Percentiles rank a stretch among this genome's conserved stretches.
Evolutionary conservation across 1,140 invertebrate genomes (phyloP).

Genomic region (Macrobrachium rosenbergii): DNA sequence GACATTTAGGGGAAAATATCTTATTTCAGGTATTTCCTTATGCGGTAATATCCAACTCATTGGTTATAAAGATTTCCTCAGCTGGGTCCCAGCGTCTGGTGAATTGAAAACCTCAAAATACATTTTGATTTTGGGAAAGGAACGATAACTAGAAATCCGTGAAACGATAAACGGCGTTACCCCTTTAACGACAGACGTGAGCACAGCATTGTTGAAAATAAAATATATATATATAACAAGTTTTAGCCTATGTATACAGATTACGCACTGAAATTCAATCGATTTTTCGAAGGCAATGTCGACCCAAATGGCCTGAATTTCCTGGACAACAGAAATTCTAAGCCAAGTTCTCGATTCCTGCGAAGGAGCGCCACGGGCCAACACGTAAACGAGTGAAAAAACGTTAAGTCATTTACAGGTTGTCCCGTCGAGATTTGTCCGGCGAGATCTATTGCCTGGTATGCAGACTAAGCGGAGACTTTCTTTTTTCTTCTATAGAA

Average conservation of each 20-base stretch:
- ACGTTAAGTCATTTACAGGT: conserved; percentile 10
- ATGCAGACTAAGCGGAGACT: conserved; percentile 23
- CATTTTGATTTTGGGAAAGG: neutral
- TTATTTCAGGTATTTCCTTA: too few species aligned
- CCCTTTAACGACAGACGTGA: neutral
- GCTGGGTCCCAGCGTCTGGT: too few species aligned
- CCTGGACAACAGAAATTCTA: neutral
- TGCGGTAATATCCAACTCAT: too few species aligned
- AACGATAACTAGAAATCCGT: neutral
- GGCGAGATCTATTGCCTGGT: conserved; percentile 51
- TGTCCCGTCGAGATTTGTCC: conserved; percentile 23
- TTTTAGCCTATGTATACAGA: neutral
- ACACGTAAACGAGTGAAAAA: conserved; percentile 11
- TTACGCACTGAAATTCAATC: neutral
- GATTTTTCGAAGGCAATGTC: conserved; percentile 14
- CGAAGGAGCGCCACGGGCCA: conserved; percentile 9
- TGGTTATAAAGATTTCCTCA: too few species aligned
- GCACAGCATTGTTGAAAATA: neutral
- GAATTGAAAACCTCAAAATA: neutral
- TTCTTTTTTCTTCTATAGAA: neutral
- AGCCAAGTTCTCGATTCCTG: neutral
- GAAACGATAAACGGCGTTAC: neutral
- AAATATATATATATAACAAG: neutral
- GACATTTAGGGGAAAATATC: too few species aligned
- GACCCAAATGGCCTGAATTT: neutral